Percentiles rank a stretch among this genome's conserved stretches.
Evolutionary conservation across 2,797 vertebrate species (phyloP).

Genomic region (Bradypodion pumilum): DNA sequence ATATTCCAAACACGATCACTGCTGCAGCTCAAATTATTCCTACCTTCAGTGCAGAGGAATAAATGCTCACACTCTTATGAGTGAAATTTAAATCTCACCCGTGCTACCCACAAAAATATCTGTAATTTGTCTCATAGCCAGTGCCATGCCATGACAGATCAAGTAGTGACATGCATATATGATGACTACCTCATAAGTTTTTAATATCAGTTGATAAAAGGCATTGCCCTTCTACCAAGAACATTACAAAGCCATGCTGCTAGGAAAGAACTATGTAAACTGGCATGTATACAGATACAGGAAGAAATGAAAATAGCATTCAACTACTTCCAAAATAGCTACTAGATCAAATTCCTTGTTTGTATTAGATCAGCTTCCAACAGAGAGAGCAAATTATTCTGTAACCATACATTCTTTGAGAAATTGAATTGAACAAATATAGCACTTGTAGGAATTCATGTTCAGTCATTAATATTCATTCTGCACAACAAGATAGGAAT

Average conservation of each 20-base stretch:
- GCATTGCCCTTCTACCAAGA: constrained; percentile 20
- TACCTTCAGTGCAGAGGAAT: constrained; percentile 56
- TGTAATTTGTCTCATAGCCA: constrained; percentile 60
- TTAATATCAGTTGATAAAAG: constrained; percentile 2
- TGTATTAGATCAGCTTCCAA: not conserved
- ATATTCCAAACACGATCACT: constrained; percentile 46
- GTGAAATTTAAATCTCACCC: constrained; percentile 53
- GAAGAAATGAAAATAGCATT: constrained; percentile 25
- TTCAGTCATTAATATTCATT: not conserved
- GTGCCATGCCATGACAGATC: constrained; percentile 41
- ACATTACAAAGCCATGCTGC: constrained; percentile 23
- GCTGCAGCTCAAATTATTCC: constrained; percentile 39
- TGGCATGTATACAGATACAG: constrained; percentile 25
- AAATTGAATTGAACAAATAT: not conserved
- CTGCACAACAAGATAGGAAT: not conserved
- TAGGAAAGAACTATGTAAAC: constrained; percentile 43
- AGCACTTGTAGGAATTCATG: not conserved
- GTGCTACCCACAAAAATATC: constrained; percentile 45
- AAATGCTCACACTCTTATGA: constrained; percentile 27
- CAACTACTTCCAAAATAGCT: constrained; percentile 27
- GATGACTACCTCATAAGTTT: constrained; percentile 37
- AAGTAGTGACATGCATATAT: constrained; percentile 5
- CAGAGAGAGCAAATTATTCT: not conserved
- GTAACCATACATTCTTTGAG: not conserved
- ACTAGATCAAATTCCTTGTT: constrained; percentile 19